Evolutionary conservation across 2,113 vertebrate genomes (phyloP).

Genomic region (Ploceus nigricollis): DNA sequence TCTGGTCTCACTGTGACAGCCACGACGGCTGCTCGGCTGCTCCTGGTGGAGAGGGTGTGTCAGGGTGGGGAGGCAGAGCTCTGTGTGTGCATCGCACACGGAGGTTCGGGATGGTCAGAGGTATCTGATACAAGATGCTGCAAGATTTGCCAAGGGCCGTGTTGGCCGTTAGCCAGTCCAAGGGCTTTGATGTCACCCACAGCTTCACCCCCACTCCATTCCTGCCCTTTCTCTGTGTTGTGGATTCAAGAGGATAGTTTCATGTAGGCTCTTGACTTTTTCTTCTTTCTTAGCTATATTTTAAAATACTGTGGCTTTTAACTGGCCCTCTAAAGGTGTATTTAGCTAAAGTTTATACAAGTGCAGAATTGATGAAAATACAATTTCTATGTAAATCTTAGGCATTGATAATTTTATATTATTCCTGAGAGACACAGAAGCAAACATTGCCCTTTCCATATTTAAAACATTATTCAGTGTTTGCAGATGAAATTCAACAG

Average conservation of each 20-base stretch:
- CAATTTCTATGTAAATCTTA: neutral
- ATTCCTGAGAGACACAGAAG: neutral
- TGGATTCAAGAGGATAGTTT: neutral
- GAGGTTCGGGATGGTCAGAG: rapidly evolving
- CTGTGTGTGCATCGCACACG: rapidly evolving
- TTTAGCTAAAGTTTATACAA: neutral
- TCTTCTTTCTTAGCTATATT: neutral
- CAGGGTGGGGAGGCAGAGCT: neutral
- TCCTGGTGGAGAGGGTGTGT: neutral
- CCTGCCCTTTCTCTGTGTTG: neutral
- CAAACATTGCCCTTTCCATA: neutral
- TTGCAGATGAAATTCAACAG: neutral
- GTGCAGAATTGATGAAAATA: neutral
- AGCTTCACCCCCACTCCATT: neutral
- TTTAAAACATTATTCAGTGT: neutral
- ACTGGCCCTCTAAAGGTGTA: neutral
- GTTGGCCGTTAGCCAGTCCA: neutral
- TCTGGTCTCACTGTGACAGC: neutral
- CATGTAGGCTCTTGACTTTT: neutral
- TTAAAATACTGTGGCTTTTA: neutral
- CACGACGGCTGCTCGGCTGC: rapidly evolving
- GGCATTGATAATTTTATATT: neutral
- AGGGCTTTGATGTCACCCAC: neutral
- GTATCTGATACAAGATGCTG: neutral
- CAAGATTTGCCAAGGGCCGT: neutral